Evolutionary conservation across 1,140 invertebrate species (phyloP), one percentile per base, ranked within the genome.

Genomic region (Brachionus paranguensis): DNA sequence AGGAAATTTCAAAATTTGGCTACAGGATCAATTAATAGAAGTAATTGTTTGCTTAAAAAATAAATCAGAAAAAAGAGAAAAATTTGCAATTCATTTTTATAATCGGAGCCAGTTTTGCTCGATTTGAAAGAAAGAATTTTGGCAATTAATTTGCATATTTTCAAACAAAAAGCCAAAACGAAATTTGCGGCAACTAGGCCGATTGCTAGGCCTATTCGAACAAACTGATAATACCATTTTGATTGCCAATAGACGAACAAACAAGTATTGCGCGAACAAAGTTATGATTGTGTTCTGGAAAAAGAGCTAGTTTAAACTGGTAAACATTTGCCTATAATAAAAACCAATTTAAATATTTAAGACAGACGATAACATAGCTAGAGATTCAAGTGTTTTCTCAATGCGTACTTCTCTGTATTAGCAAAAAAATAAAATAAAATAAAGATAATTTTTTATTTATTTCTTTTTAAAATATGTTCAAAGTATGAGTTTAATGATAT

Each of bases 281-380:
- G 53, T 11, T 6, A 14, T 27, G 10, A 60, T 60, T 60, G 3
- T 24, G 17, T 27, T 60, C 53, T 60, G 17, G n/a, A 20, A 20
- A 60, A 27, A 60, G 20, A 60, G 8, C 53, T 24, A 60, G 53
- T 60, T 60, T 24, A 10, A 60, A 60, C 53, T 60, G 17, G 65
- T 33, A 68, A 68, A 68, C 65, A 68, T 68, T 68, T 65, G 60
- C 20, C 27, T 53, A 17, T 17, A 72, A 72, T 20, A 72, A 72
- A 72, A 41, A 41, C n/a, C 68, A 72, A 72, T 72, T 72, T 72
- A 72, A 47, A 72, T 72, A 72, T 72, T 72, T 72, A 72, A 72
- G 12, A 43, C 68, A 72, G 12, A 43, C 68, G 68, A 72, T 72
- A 72, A 72, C 14, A 72, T 72, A 72, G 53, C 53, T 10, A 72